A percentile compares a stretch with the other conserved stretches of the same genome.
phyloP scores from a whole-genome alignment of 2,797 vertebrate species.

The Clarias laeviceps region DNA sequence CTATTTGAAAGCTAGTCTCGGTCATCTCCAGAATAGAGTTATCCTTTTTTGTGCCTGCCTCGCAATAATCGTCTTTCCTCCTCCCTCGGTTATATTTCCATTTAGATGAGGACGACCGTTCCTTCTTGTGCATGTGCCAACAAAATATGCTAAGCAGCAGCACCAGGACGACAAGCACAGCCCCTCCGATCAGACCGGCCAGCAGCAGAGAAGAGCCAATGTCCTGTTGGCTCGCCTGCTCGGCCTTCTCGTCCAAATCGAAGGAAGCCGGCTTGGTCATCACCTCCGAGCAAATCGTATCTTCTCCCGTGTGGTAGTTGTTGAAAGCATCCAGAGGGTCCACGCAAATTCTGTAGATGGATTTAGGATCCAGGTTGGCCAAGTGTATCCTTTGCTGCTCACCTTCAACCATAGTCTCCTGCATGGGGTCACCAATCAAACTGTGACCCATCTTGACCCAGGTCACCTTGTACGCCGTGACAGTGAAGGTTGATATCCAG shows the following conservation, averaged over 20 bases:
- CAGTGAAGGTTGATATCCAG: slow-evolving; percentile 84
- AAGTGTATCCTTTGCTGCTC: slow-evolving; percentile 83
- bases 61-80: slow-evolving; percentile 92
- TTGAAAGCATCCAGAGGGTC: slow-evolving; percentile 89
- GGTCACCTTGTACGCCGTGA: slow-evolving; percentile 88
- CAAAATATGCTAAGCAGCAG: slow-evolving; percentile 81
- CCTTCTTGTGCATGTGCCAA: slow-evolving; percentile 94
- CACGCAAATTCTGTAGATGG: slow-evolving; percentile 90
- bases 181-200: slow-evolving; percentile 87
- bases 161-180: slow-evolving; percentile 86
- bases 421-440: slow-evolving; percentile 84
- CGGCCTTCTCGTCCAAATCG: slow-evolving; percentile 81
- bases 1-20: slow-evolving; percentile 95
- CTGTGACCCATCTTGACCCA: slow-evolving; percentile 94
- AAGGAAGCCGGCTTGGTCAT: slow-evolving; percentile 76
- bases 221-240: slow-evolving; percentile 86
- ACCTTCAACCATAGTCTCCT: slow-evolving; percentile 86
- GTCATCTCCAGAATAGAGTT: slow-evolving; percentile 98
- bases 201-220: slow-evolving; percentile 84
- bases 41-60: slow-evolving; percentile 96
- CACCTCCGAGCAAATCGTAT: slow-evolving; percentile 88
- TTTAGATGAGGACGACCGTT: slow-evolving; percentile 83
- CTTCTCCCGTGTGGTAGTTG: slow-evolving; percentile 82
- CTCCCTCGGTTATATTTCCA: slow-evolving; percentile 94
- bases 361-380: slow-evolving; percentile 84